Evolutionary conservation across 2,113 vertebrate genomes (phyloP).

Genomic region (Chloropsis hardwickii): DNA sequence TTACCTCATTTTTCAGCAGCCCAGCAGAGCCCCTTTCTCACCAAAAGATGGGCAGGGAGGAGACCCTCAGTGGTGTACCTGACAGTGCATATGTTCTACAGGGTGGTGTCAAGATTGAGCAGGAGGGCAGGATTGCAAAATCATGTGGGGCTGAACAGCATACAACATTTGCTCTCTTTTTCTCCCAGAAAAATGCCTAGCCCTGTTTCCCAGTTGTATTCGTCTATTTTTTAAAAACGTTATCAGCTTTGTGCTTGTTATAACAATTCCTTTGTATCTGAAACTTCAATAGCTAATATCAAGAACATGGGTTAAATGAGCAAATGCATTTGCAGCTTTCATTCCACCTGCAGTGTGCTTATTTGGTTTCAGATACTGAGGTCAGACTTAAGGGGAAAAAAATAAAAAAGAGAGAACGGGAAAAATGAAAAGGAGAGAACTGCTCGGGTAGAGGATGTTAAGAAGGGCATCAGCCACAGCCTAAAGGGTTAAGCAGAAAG

Average conservation of each 20-base stretch:
- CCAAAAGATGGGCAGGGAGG: not conserved
- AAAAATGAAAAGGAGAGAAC: not conserved
- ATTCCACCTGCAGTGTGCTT: conserved; percentile 53
- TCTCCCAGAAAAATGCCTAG: conserved; percentile 46
- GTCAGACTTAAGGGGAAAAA: not conserved
- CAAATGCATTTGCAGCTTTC: conserved; percentile 58
- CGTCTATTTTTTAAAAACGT: conserved; percentile 39
- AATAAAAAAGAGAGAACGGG: not conserved
- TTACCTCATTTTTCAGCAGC: not conserved
- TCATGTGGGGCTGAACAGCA: conserved; percentile 37
- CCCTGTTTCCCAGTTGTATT: conserved; percentile 47
- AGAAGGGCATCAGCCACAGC: conserved; percentile 8
- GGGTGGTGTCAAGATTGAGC: conserved; percentile 16
- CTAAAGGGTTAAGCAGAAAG: conserved; percentile 38
- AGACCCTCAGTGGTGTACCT: not conserved
- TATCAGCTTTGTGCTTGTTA: conserved; percentile 49
- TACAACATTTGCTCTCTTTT: conserved; percentile 24
- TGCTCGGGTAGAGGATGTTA: not conserved
- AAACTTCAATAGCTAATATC: conserved; percentile 61
- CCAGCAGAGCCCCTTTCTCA: not conserved
- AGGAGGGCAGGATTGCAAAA: conserved; percentile 57
- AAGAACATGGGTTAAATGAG: conserved; percentile 50
- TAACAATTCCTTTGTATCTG: not conserved
- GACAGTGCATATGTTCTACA: not conserved
- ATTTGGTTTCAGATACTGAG: conserved; percentile 59